A percentile compares a stretch with the other conserved stretches of the same genome.
These are phyloP conservation scores for Scyliorhinus canicula DNA, from an alignment of 2,797 vertebrate species.

Conservation along the genomic window DNA sequence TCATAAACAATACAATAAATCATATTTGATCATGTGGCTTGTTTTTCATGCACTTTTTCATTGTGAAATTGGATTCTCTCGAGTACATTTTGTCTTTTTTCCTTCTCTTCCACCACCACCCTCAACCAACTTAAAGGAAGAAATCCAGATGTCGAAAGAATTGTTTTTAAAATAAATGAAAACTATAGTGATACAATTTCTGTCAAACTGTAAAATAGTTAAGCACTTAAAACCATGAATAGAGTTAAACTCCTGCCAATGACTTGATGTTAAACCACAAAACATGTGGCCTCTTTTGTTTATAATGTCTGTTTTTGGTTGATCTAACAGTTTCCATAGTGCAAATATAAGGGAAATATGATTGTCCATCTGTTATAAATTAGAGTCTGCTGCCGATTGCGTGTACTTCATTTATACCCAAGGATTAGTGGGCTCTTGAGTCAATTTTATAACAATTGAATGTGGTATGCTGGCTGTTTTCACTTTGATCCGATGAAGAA, in stretches of 20 bases:
- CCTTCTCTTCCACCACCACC: no score
- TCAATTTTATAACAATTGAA: not conserved
- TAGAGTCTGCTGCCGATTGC: not conserved
- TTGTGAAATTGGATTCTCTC: not conserved
- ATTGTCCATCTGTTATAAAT: slow-evolving; percentile 33
- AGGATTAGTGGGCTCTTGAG: not conserved
- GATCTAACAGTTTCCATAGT: slow-evolving; percentile 18
- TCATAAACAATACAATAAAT: not conserved
- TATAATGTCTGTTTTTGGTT: slow-evolving; percentile 26
- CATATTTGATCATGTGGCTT: not conserved
- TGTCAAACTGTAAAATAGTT: not conserved
- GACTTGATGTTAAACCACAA: slow-evolving; percentile 34
- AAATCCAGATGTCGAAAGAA: slow-evolving; percentile 10
- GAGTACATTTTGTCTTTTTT: slow-evolving; percentile 22
- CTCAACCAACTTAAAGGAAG: not conserved
- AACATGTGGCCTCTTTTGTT: slow-evolving; percentile 27
- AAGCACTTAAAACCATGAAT: not conserved
- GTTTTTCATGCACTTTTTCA: not conserved
- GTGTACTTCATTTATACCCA: slow-evolving; percentile 25
- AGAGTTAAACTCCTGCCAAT: slow-evolving; percentile 8
- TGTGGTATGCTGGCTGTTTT: not conserved
- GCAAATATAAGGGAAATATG: slow-evolving; percentile 5
- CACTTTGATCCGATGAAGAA: not conserved
- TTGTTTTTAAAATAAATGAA: not conserved
- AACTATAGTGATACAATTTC: not conserved